Evolutionary conservation across 2,797 vertebrate genomes (phyloP), one percentile per base, ranked within the genome.

Genomic region (Otolemur crassicaudatus): DNA sequence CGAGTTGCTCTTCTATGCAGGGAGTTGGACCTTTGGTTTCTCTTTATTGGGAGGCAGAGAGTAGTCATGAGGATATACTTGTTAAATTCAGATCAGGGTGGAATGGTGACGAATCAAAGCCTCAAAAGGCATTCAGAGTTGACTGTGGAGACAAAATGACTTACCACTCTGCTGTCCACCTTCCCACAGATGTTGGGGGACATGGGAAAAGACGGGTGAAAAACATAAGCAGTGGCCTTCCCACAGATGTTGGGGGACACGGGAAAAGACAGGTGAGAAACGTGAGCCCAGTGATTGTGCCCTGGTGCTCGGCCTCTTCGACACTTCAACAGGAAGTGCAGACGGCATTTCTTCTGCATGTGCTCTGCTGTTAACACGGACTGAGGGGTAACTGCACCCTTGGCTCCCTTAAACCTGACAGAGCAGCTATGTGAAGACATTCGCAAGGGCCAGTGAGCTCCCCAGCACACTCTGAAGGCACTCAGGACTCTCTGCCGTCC

Each of bases 271-370:
- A 27, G 19, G 10, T 5, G 25, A 31, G 40, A 29, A 40, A 29
- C 1, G 13, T 7, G n/a, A 43, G 1, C 16, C 0, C 7, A 2
- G 5, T 1, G 0, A 20, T 23, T 25, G 7, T 22, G 49, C 31
- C 17, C 2, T 8, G 1, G 0, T 0, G 8, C 14, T 60, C 72
- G 8, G 37, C 4, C 27, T 31, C 53, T 58, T 25, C 46, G 3
- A 23, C 27, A 16, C 65, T 84, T 67, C 31, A 43, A 31, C 4
- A 11, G 31, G 58, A 65, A 43, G 22, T 7, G 49, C 2, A 1
- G 0, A 0, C 0, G 0, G 17, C 11, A 6, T 0, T 6, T 13
- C 7, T 60, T 65, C 63, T 31, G 11, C 23, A 27, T 2, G 0
- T 27, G 40, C 60, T 25, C 69, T 2, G 2, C 8, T 31, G 43